These are phyloP conservation scores for Himantopus leucocephalus DNA, from an alignment of 2,113 vertebrate genomes.

Conservation along the genomic window DNA sequence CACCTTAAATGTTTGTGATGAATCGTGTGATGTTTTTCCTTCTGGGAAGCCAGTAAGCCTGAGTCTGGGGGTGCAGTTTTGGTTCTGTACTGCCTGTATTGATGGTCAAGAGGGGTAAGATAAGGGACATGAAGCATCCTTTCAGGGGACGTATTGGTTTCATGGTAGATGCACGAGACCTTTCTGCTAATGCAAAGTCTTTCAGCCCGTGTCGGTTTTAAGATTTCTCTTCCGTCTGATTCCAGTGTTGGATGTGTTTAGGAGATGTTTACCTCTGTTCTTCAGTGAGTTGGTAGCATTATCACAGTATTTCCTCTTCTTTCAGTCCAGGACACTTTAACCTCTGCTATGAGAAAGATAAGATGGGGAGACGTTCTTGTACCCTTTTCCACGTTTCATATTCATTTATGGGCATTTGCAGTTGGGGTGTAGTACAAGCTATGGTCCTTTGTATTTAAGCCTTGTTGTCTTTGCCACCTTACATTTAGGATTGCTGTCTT, in stretches of 20 bases:
- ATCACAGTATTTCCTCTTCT: neutral
- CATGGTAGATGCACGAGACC: neutral
- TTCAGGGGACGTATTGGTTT: accelerated
- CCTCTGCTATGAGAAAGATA: neutral
- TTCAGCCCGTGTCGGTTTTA: neutral
- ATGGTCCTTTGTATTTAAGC: neutral
- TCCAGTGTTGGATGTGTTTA: neutral
- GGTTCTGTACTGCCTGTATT: neutral
- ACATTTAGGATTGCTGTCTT: neutral
- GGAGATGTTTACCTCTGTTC: neutral
- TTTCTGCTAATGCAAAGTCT: neutral
- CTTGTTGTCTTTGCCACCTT: neutral
- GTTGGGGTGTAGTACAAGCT: neutral
- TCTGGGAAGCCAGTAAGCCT: neutral
- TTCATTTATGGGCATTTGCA: neutral
- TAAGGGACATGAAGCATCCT: neutral
- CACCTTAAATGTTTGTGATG: neutral
- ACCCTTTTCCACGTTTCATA: neutral
- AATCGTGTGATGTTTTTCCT: neutral
- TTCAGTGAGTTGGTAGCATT: neutral
- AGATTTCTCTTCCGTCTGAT: neutral
- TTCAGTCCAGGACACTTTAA: neutral
- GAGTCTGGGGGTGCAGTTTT: neutral
- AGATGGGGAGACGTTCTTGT: accelerated
- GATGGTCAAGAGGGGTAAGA: neutral